Evolutionary conservation across 2,888 invertebrate species (phyloP).

Genomic region (Cephus sareptanus): DNA sequence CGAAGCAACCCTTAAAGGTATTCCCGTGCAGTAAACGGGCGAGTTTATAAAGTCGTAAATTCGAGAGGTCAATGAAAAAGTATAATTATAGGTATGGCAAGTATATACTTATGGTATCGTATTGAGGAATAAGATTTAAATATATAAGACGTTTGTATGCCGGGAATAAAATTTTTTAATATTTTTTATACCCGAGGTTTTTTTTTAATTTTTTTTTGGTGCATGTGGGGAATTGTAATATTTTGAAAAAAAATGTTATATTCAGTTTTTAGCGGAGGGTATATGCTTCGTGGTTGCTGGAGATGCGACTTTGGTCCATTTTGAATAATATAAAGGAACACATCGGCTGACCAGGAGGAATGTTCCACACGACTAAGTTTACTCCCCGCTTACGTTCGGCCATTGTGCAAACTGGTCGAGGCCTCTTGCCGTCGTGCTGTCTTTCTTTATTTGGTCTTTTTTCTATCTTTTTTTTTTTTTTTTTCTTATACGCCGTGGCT

Average conservation of each 20-base stretch:
- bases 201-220: too few relatives aligned
- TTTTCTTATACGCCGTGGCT: neutral
- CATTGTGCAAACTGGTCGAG: neutral
- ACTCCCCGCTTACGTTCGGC: neutral
- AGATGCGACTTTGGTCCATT: neutral
- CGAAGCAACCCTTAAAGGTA: neutral
- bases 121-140: neutral
- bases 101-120: neutral
- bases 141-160: neutral
- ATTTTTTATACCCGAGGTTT: neutral
- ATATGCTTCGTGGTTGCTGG: neutral
- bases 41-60: neutral
- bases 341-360: neutral
- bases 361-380: neutral
- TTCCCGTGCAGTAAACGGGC: neutral
- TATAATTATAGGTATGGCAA: neutral
- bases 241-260: neutral
- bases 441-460: neutral
- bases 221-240: neutral
- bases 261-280: neutral
- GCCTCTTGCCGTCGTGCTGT: neutral
- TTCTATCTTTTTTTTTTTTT: neutral
- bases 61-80: neutral
- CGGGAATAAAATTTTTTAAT: neutral
- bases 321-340: neutral